phyloP scores from a whole-genome alignment of 2,888 invertebrate genomes.

The Vanessa cardui region DNA sequence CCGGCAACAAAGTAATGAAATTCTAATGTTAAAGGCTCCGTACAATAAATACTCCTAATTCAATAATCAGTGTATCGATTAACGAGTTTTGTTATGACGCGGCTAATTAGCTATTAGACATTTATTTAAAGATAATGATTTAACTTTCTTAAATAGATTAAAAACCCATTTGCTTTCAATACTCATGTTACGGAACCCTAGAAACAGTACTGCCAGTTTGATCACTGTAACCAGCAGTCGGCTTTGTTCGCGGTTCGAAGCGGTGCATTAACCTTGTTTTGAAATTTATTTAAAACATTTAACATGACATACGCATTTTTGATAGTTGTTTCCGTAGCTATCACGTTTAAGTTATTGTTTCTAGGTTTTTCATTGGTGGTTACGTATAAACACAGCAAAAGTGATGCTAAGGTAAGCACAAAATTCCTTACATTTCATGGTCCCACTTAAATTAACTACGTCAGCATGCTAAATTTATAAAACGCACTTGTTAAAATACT shows the following conservation, averaged over 20 bases:
- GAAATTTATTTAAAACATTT: conserved; percentile 18
- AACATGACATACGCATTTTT: conserved; percentile 57
- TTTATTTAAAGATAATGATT: too few relatives aligned
- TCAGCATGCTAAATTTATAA: conserved; percentile 12
- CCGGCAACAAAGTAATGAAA: background rate
- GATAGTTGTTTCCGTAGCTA: conserved; percentile 71
- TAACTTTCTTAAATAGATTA: background rate
- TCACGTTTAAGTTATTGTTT: conserved; percentile 69
- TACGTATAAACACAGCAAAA: conserved; percentile 33
- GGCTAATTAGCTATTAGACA: too few relatives aligned
- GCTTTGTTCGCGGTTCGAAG: conserved; percentile 29
- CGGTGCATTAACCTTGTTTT: conserved; percentile 21
- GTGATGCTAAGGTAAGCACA: conserved; percentile 43
- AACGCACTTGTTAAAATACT: background rate
- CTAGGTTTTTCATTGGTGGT: conserved; percentile 65
- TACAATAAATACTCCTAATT: background rate
- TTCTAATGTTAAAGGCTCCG: background rate
- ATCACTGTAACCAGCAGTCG: conserved; percentile 30
- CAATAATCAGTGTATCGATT: background rate
- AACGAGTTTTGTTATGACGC: background rate
- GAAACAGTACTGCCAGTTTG: conserved; percentile 24
- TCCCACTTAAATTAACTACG: conserved; percentile 10
- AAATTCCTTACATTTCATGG: conserved; percentile 12
- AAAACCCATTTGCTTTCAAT: background rate
- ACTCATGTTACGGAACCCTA: conserved; percentile 2